Percentiles rank a stretch among this genome's conserved stretches.
phyloP scores from a whole-genome alignment of 2,888 invertebrate species.

The Rhaphigaster nebulosa region DNA sequence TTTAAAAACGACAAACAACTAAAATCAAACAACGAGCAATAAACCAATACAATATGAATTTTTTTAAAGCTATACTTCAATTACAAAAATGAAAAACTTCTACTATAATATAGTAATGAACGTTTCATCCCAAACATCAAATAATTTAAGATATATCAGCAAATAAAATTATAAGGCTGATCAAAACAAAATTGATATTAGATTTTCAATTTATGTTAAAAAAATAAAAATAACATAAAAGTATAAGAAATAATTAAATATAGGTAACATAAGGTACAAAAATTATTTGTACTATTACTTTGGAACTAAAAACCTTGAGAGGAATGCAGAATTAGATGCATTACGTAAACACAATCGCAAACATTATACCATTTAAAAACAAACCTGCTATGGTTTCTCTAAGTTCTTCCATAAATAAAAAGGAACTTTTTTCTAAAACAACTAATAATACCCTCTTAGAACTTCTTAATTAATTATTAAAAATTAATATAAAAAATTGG shows the following conservation, averaged over 20 bases:
- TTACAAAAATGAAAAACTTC: neutral
- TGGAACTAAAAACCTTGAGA: neutral
- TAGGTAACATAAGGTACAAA: neutral
- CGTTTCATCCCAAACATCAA: neutral
- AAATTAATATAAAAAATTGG: no score
- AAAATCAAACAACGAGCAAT: neutral
- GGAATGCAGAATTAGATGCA: neutral
- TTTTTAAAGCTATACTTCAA: neutral
- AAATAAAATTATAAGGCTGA: neutral
- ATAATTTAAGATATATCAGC: neutral
- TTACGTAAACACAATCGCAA: neutral
- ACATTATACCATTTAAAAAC: neutral
- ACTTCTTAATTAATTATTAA: neutral
- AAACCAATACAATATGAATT: neutral
- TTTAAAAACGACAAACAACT: neutral
- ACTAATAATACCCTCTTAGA: neutral
- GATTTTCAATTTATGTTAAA: neutral
- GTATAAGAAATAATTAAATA: neutral
- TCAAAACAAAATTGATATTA: neutral
- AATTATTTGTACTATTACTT: neutral
- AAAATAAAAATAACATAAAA: neutral
- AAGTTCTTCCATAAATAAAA: neutral
- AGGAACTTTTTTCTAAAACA: conserved; percentile 18
- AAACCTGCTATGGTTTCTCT: neutral
- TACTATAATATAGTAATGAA: neutral